Evolutionary conservation across 1,140 invertebrate species (phyloP).

Genomic region (Metaphire vulgaris): DNA sequence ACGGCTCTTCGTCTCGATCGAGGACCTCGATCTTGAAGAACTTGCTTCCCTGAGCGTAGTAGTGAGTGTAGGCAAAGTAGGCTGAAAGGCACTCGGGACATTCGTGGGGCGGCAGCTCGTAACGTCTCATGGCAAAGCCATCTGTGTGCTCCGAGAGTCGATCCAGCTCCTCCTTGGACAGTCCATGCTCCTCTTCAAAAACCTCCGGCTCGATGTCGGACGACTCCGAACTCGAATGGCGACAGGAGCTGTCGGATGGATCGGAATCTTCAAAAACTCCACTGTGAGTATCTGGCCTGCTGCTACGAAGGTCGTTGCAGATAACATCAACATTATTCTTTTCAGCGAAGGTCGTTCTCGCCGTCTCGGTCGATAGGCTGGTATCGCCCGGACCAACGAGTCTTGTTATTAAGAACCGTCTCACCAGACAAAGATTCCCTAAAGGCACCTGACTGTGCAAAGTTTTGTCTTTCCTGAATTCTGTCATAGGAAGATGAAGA

Average conservation of each 20-base stretch:
- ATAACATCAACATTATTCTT: constrained; percentile 45
- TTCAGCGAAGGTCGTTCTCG: background rate
- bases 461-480: background rate
- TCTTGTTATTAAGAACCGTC: background rate
- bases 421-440: no score
- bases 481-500: background rate
- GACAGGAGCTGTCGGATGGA: background rate
- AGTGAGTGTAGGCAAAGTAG: constrained; percentile 7
- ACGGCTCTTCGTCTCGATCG: constrained; percentile 3
- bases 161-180: constrained; percentile 40
- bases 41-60: constrained; percentile 10
- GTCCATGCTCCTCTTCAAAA: constrained; percentile 29
- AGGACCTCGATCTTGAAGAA: constrained; percentile 10
- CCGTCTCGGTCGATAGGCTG: background rate
- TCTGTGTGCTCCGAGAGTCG: constrained; percentile 43
- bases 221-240: constrained; percentile 14
- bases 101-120: constrained; percentile 39
- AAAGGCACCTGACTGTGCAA: no score
- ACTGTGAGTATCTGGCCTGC: constrained; percentile 29
- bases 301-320: constrained; percentile 46
- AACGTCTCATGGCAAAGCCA: constrained; percentile 43
- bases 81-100: constrained; percentile 42
- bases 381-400: background rate
- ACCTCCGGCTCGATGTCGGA: constrained; percentile 22
- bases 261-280: constrained; percentile 37